Evolutionary conservation across 2,888 invertebrate genomes (phyloP), one percentile per base, ranked within the genome.

Genomic region (Zhuqinia jingwanae): DNA sequence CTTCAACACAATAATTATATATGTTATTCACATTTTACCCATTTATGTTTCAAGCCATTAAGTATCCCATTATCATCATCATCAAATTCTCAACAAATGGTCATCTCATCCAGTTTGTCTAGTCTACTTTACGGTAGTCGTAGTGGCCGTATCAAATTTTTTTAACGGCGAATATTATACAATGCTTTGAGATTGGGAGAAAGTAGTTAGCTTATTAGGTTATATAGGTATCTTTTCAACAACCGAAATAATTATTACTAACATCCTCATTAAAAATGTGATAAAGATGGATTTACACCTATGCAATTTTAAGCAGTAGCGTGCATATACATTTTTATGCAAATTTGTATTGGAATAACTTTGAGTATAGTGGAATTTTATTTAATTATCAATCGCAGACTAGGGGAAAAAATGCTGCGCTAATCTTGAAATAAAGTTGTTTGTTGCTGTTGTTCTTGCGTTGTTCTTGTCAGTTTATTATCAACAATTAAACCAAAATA

Each of bases 191-290:
- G 36, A 36, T 36, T 3, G 36, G 36, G 36, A 8, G 5, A 36
- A 8, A 36, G 36, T 36, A 36, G 5, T 36, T 36, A 36, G 8
- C 36, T 36, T 36, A 36, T 50, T 15, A n/a, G 25, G 25, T 58
- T 60, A 27, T n/a, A 8, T 60, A 17, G 20, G 22, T 45, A 15
- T 25, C 47, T 25, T n/a, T 47, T 70, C 25, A 70, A 45, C 68
- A 70, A 47, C 68, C 68, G 45, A 70, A 70, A 70, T 70, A 70
- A 70, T 70, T 70, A 47, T 45, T 70, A 45, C n/a, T n/a, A n/a
- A n/a, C 45, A 70, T 70, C 45, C 68, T 70, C 68, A 70, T 70
- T 70, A 70, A 1, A 22, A 22, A 70, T 47, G 17, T 45, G 20
- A 3, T 65, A 36, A n/a, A 70, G 22, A 45, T 25, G 27, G 36